A percentile compares a stretch with the other conserved stretches of the same genome.
These are phyloP conservation scores for Macropus fuliginosus DNA, from an alignment of 2,797 vertebrate genomes.

Conservation along the genomic window DNA sequence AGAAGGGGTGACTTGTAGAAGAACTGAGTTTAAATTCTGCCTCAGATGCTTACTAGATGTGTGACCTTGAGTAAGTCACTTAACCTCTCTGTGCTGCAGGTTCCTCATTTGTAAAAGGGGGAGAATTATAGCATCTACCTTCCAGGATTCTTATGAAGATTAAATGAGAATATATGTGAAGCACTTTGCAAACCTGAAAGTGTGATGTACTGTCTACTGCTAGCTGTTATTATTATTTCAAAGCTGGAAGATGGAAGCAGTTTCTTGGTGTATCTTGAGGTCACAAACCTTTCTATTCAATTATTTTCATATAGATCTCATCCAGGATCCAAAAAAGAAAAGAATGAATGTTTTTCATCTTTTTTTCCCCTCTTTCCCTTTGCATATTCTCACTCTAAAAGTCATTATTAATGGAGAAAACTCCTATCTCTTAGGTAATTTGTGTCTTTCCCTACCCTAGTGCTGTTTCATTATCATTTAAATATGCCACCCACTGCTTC, in stretches of 20 bases:
- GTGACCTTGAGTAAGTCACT: background rate
- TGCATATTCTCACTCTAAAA: conserved; percentile 58
- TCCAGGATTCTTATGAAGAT: background rate
- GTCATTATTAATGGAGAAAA: conserved; percentile 63
- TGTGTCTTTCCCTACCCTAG: conserved; percentile 48
- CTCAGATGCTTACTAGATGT: background rate
- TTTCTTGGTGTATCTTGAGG: conserved; percentile 43
- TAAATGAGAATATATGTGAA: background rate
- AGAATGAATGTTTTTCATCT: conserved; percentile 57
- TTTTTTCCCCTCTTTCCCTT: conserved; percentile 45
- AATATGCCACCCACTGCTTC: conserved; percentile 64
- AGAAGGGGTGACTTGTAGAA: background rate
- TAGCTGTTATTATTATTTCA: conserved; percentile 34
- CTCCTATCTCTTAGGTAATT: conserved; percentile 34
- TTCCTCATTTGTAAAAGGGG: background rate
- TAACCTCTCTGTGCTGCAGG: background rate
- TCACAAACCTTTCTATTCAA: conserved; percentile 15
- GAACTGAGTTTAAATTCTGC: background rate
- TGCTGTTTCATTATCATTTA: conserved; percentile 70
- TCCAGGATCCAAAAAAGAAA: conserved; percentile 41
- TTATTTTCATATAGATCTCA: conserved; percentile 62
- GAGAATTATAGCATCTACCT: background rate
- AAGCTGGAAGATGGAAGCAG: conserved; percentile 28
- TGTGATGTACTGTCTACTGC: background rate
- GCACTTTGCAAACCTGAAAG: background rate